phyloP scores from a whole-genome alignment of 2,797 vertebrate species.

The Falco biarmicus region DNA sequence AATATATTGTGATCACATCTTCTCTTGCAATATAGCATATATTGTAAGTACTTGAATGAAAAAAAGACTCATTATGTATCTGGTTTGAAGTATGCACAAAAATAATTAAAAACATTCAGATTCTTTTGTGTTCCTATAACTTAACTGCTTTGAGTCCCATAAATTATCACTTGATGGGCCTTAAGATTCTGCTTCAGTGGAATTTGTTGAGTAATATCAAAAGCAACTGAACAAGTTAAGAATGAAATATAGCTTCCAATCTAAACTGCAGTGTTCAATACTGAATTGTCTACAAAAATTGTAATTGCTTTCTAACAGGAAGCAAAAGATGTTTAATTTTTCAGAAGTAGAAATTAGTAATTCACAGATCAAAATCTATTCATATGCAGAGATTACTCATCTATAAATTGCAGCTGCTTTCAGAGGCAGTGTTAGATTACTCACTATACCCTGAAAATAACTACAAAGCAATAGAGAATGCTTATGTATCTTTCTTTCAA shows the following conservation, averaged over 20 bases:
- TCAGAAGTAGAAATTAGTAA: slow-evolving; percentile 34
- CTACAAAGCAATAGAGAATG: slow-evolving; percentile 5
- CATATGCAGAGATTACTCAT: slow-evolving; percentile 44
- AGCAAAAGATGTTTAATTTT: not conserved
- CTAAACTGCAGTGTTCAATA: not conserved
- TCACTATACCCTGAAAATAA: slow-evolving; percentile 21
- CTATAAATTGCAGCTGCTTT: slow-evolving; percentile 51
- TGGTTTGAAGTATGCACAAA: not conserved
- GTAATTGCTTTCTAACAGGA: slow-evolving; percentile 42
- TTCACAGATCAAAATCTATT: slow-evolving; percentile 31
- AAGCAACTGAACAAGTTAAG: not conserved
- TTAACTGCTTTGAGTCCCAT: not conserved
- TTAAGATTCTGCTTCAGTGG: not conserved
- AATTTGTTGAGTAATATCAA: not conserved
- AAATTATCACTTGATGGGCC: not conserved
- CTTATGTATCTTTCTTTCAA: not conserved
- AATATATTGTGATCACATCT: not conserved
- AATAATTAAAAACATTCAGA: not conserved
- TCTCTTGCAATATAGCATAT: not conserved
- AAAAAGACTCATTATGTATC: not conserved
- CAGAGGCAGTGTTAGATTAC: slow-evolving; percentile 11
- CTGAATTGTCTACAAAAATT: not conserved
- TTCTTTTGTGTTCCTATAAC: not conserved
- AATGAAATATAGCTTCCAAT: slow-evolving; percentile 3
- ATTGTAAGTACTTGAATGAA: not conserved